Evolutionary conservation across 2,797 vertebrate genomes (phyloP).

Genomic region (Naso thynnoides): DNA sequence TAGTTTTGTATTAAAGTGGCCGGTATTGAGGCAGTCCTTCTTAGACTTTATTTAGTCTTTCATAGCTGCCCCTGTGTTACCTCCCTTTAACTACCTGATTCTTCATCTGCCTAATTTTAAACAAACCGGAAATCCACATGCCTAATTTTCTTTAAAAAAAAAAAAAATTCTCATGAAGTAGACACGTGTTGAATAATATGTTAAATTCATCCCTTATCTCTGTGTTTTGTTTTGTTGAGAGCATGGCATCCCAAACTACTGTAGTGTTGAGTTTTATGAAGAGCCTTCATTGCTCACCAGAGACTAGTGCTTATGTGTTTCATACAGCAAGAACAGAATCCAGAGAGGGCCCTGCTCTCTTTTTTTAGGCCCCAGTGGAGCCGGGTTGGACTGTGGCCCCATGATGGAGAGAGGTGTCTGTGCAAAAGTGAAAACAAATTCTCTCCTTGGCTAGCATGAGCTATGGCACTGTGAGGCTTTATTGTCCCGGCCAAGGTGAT

Average conservation of each 20-base stretch:
- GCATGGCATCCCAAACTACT: not conserved
- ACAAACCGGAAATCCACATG: not conserved
- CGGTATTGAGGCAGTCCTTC: not conserved
- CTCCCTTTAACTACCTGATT: not conserved
- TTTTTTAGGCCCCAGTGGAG: conserved; percentile 59
- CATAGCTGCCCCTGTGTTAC: not conserved
- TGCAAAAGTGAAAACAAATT: conserved; percentile 99
- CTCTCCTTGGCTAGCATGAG: conserved; percentile 97
- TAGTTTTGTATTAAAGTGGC: too few species aligned
- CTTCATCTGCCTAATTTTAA: not conserved
- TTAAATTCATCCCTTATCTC: not conserved
- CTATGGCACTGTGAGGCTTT: conserved; percentile 98
- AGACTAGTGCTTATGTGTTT: conserved; percentile 54
- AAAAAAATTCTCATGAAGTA: not conserved
- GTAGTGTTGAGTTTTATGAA: conserved; percentile 27
- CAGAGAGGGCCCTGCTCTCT: conserved; percentile 42
- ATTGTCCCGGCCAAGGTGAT: conserved; percentile 99
- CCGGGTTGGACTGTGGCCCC: conserved; percentile 80
- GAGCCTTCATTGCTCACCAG: conserved; percentile 53
- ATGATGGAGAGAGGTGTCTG: conserved; percentile 95
- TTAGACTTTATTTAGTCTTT: not conserved
- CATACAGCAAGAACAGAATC: conserved; percentile 52
- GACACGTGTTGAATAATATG: not conserved
- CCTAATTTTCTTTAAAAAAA: not conserved
- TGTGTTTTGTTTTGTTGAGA: conserved; percentile 24